Percentiles rank a stretch among this genome's conserved stretches.
These are phyloP conservation scores for Hylaeus volcanicus DNA, from an alignment of 1,140 invertebrate species.

Conservation along the genomic window DNA sequence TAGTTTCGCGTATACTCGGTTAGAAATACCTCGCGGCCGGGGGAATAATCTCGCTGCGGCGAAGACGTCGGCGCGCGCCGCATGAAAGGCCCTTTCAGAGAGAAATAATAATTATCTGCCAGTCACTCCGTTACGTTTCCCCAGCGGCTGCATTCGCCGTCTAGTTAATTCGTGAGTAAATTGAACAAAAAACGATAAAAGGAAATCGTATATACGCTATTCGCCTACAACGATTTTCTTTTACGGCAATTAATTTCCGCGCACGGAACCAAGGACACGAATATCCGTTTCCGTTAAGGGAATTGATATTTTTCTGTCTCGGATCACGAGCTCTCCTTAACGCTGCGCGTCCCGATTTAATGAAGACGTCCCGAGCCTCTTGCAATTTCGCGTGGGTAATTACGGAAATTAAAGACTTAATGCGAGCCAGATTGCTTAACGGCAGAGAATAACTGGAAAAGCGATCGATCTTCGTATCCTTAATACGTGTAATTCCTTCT, in stretches of 20 bases:
- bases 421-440: no score
- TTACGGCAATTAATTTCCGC: neutral
- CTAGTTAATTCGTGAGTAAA: neutral
- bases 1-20: constrained; percentile 20
- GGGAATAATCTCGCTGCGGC: constrained; percentile 15
- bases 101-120: constrained; percentile 29
- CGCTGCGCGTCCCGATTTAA: neutral
- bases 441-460: neutral
- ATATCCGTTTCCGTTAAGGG: neutral
- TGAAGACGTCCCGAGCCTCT: neutral
- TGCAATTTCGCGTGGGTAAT: neutral
- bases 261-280: neutral
- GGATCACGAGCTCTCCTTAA: neutral
- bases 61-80: neutral
- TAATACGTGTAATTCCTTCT: neutral
- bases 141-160: neutral
- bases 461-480: constrained; percentile 1
- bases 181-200: neutral
- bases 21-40: constrained; percentile 15
- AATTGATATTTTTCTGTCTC: neutral
- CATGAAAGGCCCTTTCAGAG: constrained; percentile 13
- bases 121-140: neutral
- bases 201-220: no score
- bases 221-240: neutral
- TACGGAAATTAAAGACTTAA: neutral